Evolutionary conservation across 2,888 invertebrate genomes (phyloP).

Genomic region (Netelia melanura): DNA sequence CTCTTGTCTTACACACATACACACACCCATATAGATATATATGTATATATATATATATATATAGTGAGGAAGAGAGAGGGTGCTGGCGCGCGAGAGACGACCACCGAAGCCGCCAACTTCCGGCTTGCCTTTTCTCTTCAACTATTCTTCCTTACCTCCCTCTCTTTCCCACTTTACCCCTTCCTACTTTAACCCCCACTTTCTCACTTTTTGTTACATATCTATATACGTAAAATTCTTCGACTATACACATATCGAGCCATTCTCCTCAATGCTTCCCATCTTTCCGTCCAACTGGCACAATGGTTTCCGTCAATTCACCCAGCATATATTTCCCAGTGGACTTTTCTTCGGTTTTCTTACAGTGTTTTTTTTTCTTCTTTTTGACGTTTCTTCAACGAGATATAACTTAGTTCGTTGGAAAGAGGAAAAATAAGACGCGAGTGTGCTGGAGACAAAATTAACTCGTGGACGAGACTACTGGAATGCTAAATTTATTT

Average conservation of each 20-base stretch:
- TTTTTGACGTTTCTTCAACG: conserved; percentile 26
- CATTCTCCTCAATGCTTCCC: conserved; percentile 60
- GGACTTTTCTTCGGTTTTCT: conserved; percentile 27
- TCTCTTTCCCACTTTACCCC: conserved; percentile 35
- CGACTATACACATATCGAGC: conserved; percentile 21
- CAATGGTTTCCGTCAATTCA: conserved; percentile 42
- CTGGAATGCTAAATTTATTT: conserved; percentile 23
- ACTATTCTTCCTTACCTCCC: conserved; percentile 48
- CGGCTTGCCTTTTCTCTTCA: conserved; percentile 49
- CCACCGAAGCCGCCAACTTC: conserved; percentile 65
- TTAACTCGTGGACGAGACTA: background rate
- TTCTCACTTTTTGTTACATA: too few relatives aligned
- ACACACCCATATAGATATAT: conserved; percentile 59
- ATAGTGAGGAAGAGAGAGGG: conserved; percentile 36
- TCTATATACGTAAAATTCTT: conserved; percentile 23
- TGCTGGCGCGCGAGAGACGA: conserved; percentile 39
- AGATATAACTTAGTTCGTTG: conserved; percentile 25
- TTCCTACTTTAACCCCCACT: background rate
- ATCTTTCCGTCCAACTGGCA: conserved; percentile 51
- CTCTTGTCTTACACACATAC: conserved; percentile 77
- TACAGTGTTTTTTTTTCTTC: background rate
- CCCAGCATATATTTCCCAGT: conserved; percentile 25
- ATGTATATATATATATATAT: background rate
- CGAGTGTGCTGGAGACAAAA: conserved; percentile 10
- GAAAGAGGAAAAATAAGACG: conserved; percentile 10